Evolutionary conservation across 1,140 invertebrate species (phyloP).

Genomic region (Drosophila tani): DNA sequence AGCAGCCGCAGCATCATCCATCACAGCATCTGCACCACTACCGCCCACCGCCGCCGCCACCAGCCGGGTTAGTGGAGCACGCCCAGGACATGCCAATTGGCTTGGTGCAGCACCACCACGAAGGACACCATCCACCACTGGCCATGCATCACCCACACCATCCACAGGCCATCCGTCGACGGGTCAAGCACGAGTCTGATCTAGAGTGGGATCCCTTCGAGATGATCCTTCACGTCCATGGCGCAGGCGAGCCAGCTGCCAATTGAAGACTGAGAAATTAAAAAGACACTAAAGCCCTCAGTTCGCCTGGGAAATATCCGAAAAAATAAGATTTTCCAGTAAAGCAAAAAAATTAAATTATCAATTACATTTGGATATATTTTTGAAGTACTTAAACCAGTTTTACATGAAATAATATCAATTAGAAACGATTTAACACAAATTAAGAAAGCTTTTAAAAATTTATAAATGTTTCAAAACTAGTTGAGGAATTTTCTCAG

Average conservation of each 20-base stretch:
- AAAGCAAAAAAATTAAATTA: too few species aligned
- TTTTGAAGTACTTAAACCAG: not conserved
- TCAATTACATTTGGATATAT: too few species aligned
- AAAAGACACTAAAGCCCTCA: not conserved
- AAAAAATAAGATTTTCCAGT: not conserved
- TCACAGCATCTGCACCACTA: slow-evolving; percentile 57
- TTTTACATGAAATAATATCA: too few species aligned
- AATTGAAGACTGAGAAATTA: slow-evolving; percentile 75
- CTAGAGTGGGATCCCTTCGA: slow-evolving; percentile 83
- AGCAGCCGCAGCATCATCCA: slow-evolving; percentile 59
- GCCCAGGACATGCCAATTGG: slow-evolving; percentile 76
- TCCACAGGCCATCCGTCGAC: slow-evolving; percentile 36
- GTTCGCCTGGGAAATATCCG: slow-evolving; percentile 1
- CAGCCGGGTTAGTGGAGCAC: slow-evolving; percentile 59
- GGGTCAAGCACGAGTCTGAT: slow-evolving; percentile 75
- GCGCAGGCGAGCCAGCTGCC: slow-evolving; percentile 70
- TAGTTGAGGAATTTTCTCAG: not conserved
- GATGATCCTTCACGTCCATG: slow-evolving; percentile 81
- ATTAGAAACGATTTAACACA: too few species aligned
- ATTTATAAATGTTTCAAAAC: not conserved
- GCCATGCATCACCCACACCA: slow-evolving; percentile 61
- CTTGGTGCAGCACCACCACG: slow-evolving; percentile 62
- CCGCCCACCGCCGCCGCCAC: slow-evolving; percentile 30
- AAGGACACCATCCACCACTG: slow-evolving; percentile 31
- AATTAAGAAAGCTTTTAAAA: not conserved